Evolutionary conservation across 2,113 vertebrate genomes (phyloP).

Genomic region (Lophochroa leadbeateri): DNA sequence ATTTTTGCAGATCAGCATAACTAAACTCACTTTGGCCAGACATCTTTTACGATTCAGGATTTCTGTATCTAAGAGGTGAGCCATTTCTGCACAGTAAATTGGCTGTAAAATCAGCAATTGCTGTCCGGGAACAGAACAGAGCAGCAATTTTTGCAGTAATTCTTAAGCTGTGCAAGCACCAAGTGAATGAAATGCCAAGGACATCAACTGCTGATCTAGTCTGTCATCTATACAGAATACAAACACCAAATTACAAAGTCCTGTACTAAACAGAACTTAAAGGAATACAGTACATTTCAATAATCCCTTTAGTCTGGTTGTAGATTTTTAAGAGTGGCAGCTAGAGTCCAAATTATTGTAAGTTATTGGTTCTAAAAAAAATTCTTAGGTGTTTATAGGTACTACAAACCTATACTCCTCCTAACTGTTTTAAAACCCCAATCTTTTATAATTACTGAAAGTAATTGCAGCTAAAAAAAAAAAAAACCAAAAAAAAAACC

Average conservation of each 20-base stretch:
- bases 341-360: background rate
- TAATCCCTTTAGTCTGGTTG: background rate
- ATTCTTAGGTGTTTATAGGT: rapidly evolving
- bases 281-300: background rate
- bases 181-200: background rate
- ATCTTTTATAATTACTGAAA: background rate
- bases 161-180: background rate
- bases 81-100: conserved; percentile 9
- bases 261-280: background rate
- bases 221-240: background rate
- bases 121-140: background rate
- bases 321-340: background rate
- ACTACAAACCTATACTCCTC: background rate
- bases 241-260: background rate
- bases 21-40: background rate
- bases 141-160: background rate
- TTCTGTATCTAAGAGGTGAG: background rate
- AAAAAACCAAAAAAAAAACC: background rate
- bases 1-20: background rate
- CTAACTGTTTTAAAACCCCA: rapidly evolving
- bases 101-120: background rate
- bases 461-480: background rate
- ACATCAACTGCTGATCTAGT: background rate
- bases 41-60: background rate
- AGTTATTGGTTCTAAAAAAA: background rate